Conservation (phyloP, 2,888 invertebrate genomes). For the Horisme vitalbata region DNA sequence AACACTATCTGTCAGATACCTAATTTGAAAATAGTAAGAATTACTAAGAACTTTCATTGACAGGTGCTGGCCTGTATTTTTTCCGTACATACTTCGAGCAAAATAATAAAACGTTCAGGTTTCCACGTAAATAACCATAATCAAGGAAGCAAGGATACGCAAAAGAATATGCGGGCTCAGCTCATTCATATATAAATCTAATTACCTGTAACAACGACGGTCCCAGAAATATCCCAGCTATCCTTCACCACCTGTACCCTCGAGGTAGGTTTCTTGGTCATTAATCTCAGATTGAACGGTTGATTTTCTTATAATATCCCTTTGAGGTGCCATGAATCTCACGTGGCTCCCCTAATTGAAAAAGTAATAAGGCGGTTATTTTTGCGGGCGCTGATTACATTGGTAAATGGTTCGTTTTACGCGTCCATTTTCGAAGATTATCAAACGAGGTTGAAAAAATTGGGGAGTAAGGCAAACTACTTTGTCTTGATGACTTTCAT, state of each 20-base stretch:
- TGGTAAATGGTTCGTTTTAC: slow-evolving; percentile 10
- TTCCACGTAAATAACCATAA: too few species aligned
- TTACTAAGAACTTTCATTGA: too few species aligned
- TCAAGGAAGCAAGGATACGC: too few species aligned
- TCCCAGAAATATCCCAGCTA: background rate
- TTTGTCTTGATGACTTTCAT: too few species aligned
- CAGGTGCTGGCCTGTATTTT: too few species aligned
- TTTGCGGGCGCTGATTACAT: slow-evolving; percentile 20
- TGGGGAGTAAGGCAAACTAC: too few species aligned
- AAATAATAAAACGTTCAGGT: too few species aligned
- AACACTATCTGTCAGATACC: too few species aligned
- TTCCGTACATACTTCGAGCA: too few species aligned
- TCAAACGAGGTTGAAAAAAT: background rate
- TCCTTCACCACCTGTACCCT: slow-evolving; percentile 46
- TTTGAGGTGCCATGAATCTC: slow-evolving; percentile 43
- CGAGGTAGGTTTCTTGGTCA: slow-evolving; percentile 58
- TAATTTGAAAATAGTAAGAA: too few species aligned
- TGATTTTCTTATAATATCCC: slow-evolving; percentile 60
- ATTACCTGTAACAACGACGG: background rate
- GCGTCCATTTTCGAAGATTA: slow-evolving; percentile 3
- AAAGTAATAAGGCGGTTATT: slow-evolving; percentile 27
- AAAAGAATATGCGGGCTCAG: too few species aligned
- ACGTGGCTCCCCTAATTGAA: slow-evolving; percentile 44
- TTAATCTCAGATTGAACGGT: slow-evolving; percentile 56
- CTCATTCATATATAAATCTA: too few species aligned